Evolutionary conservation across 1,140 invertebrate genomes (phyloP), one percentile per base, ranked within the genome.

Genomic region (Tyrophagus putrescentiae): DNA sequence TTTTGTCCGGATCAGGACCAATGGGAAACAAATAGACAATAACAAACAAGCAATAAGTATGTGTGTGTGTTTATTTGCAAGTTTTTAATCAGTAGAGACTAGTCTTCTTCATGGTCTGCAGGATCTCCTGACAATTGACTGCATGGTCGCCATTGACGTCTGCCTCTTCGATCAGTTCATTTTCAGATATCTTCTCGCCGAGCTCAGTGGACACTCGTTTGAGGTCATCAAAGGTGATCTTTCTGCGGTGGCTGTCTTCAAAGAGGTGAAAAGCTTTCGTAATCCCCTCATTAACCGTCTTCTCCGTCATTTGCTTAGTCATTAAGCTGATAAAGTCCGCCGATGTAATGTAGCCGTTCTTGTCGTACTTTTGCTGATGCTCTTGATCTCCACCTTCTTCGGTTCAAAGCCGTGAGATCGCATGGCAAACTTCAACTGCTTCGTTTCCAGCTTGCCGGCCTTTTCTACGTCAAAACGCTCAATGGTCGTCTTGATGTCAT

Each of bases 51-150:
- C n/a, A n/a, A n/a, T n/a, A n/a, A n/a, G n/a, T n/a, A n/a, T n/a
- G n/a, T n/a, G n/a, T n/a, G n/a, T n/a, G n/a, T n/a, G n/a, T n/a
- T n/a, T n/a, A n/a, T n/a, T n/a, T n/a, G n/a, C n/a, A n/a, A n/a
- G n/a, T n/a, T n/a, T n/a, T n/a, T n/a, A 23, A 61, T 79, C 72
- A 96, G 74, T 96, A 95, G 16, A 96, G 75, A 77, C 87, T 91
- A 53, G 92, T 95, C 76, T 96, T 96, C 70, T 95, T 95, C 92
- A 97, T 97, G 29, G 97, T 93, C 65, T 85, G 76, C 29, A 94
- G 71, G 72, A 98, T 97, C 71, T 98, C 93, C 64, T 94, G 86
- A 71, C 93, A 85, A 68, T 86, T 94, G 45, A 98, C 87, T 75
- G 91, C 87, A 4, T 89, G 90, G 76, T 97, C 92, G 23, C 88